A percentile compares a stretch with the other conserved stretches of the same genome.
These are phyloP conservation scores for Drosophila trichaetosa DNA, from an alignment of 2,888 invertebrate species.

Conservation along the genomic window DNA sequence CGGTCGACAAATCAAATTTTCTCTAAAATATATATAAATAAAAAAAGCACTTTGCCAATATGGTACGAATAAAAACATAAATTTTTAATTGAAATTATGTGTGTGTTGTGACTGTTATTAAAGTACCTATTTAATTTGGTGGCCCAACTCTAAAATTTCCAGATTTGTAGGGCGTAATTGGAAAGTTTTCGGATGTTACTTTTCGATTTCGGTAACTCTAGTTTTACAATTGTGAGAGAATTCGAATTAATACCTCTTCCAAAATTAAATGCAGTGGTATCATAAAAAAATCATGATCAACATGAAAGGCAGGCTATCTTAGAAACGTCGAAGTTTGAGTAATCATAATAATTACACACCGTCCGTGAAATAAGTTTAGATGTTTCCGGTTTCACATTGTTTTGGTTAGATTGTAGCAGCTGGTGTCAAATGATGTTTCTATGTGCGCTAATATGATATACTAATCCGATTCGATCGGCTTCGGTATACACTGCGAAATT, in stretches of 20 bases:
- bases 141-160: neutral
- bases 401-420: too few relatives aligned
- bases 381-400: too few relatives aligned
- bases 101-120: conserved; percentile 31
- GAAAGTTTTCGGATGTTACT: neutral
- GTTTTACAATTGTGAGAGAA: too few relatives aligned
- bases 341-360: too few relatives aligned
- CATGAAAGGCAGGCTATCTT: neutral
- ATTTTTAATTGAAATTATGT: conserved; percentile 47
- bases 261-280: neutral
- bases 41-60: conserved; percentile 34
- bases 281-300: neutral
- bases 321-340: neutral
- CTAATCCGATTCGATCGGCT: too few relatives aligned
- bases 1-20: conserved; percentile 73
- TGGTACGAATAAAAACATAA: conserved; percentile 44
- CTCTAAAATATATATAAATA: conserved; percentile 46
- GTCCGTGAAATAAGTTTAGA: too few relatives aligned
- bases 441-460: too few relatives aligned
- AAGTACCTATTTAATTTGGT: neutral
- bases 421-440: too few relatives aligned
- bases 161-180: neutral
- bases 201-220: too few relatives aligned
- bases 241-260: neutral
- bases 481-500: too few relatives aligned